These are phyloP conservation scores for Sesia bembeciformis DNA, from an alignment of 2,888 invertebrate genomes.

Conservation along the genomic window DNA sequence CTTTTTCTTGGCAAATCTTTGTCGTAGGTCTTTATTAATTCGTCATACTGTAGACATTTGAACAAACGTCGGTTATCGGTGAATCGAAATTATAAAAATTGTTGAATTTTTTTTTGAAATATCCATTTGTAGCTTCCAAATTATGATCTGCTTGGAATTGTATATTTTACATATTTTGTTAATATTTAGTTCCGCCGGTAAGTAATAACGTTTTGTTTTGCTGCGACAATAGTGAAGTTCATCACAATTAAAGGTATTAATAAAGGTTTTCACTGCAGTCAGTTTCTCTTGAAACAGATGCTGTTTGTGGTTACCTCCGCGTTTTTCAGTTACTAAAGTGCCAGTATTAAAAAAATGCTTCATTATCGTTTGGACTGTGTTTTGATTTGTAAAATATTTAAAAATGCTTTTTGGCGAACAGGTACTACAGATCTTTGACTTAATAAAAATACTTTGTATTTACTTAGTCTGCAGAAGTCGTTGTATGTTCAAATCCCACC, in stretches of 20 bases:
- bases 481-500: not conserved
- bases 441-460: not conserved
- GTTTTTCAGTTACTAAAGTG: too few relatives aligned
- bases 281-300: too few relatives aligned
- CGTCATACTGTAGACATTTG: conserved; percentile 15
- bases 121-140: not conserved
- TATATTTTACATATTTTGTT: not conserved
- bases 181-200: not conserved
- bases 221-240: not conserved
- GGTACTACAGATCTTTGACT: not conserved
- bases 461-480: not conserved
- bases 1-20: too few relatives aligned
- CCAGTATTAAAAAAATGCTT: too few relatives aligned
- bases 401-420: not conserved
- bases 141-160: not conserved
- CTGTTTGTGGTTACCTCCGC: too few relatives aligned
- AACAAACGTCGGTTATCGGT: conserved; percentile 16
- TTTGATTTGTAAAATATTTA: too few relatives aligned
- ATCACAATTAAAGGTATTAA: not conserved
- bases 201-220: not conserved
- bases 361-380: too few relatives aligned
- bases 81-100: conserved; percentile 14
- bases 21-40: too few relatives aligned
- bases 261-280: conserved; percentile 1
- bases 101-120: conserved; percentile 15